Base-by-base conservation (phyloP, 2,797 vertebrate species). In the Echiichthys vipera region DNA sequence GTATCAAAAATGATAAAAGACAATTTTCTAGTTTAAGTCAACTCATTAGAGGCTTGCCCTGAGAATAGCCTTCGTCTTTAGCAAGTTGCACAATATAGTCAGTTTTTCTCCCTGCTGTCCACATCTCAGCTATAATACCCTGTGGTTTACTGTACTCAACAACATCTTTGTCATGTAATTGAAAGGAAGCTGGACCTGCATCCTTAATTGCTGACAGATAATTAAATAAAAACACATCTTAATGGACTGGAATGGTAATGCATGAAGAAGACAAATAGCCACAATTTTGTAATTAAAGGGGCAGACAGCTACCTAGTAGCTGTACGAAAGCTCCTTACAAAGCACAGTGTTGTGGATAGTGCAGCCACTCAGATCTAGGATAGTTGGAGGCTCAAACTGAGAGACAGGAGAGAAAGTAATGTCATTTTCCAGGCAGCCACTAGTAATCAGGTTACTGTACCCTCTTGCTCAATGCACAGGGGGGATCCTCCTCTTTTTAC, bases 371-470 rank as follows among this genome's bases (percentile, higher is more conserved):
- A 20, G 80, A 93, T 93, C 83, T 90, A 89, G 94, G 93, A 86
- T 90, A 91, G 83, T 71, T 49, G 10, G 51, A 54, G 75, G 83
- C 79, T 88, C 9, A 13, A 61, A 85, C 78, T 74, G 63, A 67
- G 84, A 84, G 75, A 80, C 46, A 27, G 25, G 54, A 40, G 45
- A 78, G 67, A 77, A 66, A 66, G 74, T 81, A 88, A 90, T 82
- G 79, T 74, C 83, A 77, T 88, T 89, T 91, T 82, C 77, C 78
- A 74, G 78, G 74, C 78, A 87, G 77, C 66, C 57, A 29, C 83
- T 75, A 71, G 80, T 91, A 93, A 92, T 93, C 88, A 87, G 87
- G 86, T 91, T 92, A 91, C 84, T 87, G 83, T 87, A 84, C 72
- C 65, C 80, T 77, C 63, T 63, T 84, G 83, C 80, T 87, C 87